Percentiles rank a stretch among this genome's conserved stretches.
Evolutionary conservation across 37 sponge, comb jelly and placozoan genomes (phyloP).

Genomic region (Crambe crambe): DNA sequence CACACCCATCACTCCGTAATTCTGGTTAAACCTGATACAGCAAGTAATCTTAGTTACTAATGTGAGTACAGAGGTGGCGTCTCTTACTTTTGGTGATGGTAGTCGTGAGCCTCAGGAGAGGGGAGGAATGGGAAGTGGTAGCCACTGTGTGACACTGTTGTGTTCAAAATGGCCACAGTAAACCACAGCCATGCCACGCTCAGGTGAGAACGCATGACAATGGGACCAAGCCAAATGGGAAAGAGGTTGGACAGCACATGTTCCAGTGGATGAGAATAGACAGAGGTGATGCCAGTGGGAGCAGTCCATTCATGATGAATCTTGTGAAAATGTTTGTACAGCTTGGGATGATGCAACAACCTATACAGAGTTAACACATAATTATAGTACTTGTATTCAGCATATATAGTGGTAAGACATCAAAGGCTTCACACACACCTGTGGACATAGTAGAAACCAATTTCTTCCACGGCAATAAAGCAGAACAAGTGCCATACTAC

Average conservation of each 20-base stretch:
- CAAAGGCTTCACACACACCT: no score
- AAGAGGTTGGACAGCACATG: slow-evolving; percentile 58
- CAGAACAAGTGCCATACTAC: slow-evolving; percentile 63
- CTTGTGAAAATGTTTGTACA: slow-evolving; percentile 91
- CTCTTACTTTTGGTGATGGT: slow-evolving; percentile 77
- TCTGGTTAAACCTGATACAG: slow-evolving; percentile 82
- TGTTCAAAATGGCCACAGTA: slow-evolving; percentile 32
- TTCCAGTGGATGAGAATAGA: slow-evolving; percentile 85
- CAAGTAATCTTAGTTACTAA: background rate
- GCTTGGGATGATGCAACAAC: slow-evolving; percentile 71
- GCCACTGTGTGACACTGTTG: slow-evolving; percentile 72
- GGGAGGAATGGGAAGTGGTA: slow-evolving; percentile 90
- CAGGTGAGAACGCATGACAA: slow-evolving; percentile 76
- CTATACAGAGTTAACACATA: no score
- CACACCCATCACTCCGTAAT: slow-evolving; percentile 86
- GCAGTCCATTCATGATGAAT: slow-evolving; percentile 89
- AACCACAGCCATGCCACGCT: slow-evolving; percentile 71
- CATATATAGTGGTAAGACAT: background rate
- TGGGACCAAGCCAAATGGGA: slow-evolving; percentile 64
- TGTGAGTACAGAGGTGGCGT: background rate
- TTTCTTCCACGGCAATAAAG: slow-evolving; percentile 69
- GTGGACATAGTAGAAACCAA: slow-evolving; percentile 93
- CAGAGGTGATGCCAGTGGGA: slow-evolving; percentile 65
- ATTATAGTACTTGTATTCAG: no score
- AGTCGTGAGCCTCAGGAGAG: slow-evolving; percentile 84